phyloP scores from a whole-genome alignment of 2,113 vertebrate genomes.

The Channa argus region DNA sequence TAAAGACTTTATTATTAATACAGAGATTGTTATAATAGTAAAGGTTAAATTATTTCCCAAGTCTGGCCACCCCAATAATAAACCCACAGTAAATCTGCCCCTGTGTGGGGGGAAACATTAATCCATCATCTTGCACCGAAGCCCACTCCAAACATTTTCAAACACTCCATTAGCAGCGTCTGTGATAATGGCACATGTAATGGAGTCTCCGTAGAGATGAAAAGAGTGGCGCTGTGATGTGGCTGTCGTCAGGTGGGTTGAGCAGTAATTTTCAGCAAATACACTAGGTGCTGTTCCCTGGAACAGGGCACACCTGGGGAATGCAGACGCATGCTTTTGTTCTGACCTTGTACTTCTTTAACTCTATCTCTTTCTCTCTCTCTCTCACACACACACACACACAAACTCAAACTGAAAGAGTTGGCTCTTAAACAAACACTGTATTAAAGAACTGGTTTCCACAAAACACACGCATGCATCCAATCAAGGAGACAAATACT shows the following conservation, averaged over 20 bases:
- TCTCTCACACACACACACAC: slow-evolving; percentile 4
- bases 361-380: neutral
- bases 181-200: slow-evolving; percentile 42
- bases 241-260: slow-evolving; percentile 35
- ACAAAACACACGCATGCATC: slow-evolving; percentile 28
- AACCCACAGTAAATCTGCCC: too few species aligned
- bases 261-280: slow-evolving; percentile 69
- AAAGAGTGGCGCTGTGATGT: slow-evolving; percentile 3
- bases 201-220: slow-evolving; percentile 19
- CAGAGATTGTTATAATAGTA: too few species aligned
- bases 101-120: neutral
- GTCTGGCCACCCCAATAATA: too few species aligned
- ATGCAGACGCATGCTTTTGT: slow-evolving; percentile 28
- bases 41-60: too few species aligned
- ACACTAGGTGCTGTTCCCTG: slow-evolving; percentile 35
- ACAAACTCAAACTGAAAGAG: slow-evolving; percentile 16
- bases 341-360: slow-evolving; percentile 55
- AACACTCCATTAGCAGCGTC: slow-evolving; percentile 6
- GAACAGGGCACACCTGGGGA: slow-evolving; percentile 55
- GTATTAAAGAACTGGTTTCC: slow-evolving; percentile 28
- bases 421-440: slow-evolving; percentile 18
- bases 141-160: slow-evolving; percentile 24
- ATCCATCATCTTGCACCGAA: neutral
- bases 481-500: slow-evolving; percentile 34
- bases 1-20: too few species aligned